Base-by-base conservation (phyloP, 37 sponge, comb jelly and placozoan species). In the Crambe crambe region DNA sequence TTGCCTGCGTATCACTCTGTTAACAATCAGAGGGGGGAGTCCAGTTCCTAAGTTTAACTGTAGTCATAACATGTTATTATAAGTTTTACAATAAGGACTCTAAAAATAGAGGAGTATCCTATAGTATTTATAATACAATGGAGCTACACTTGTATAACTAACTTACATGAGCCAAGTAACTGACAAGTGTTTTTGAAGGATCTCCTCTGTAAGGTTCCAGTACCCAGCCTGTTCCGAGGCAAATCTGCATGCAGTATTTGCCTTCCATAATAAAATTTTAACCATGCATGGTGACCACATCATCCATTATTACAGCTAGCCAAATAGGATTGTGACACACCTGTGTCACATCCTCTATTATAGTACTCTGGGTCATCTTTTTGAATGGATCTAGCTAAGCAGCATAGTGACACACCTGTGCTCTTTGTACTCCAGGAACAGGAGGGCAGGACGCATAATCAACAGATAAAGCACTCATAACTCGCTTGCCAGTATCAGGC, bases 161-260 rank as follows among this genome's bases (percentile, higher is more conserved):
- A 70, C 71, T 70, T 37, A 85, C 86, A 78, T 85, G 47, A 51
- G 67, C 86, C 22, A 85, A 0, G 47, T 78, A 85, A 31, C 54
- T 78, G 73, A 85, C 79, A 2, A 89, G 61, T 35, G 90, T 84
- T 42, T 47, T 79, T 37, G 70, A 74, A 15, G 42, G 62, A 47
- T 75, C 78, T 12, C 61, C 75, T 6, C 37, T 57, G 63, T 80
- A 89, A 21, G 85, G 85, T 37, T 89, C 85, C 42, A 89, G 62
- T 17, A 89, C 77, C 90, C 85, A 89, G 18, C 90, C 90, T 35
- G 80, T 59, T 0, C 90, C 90, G 26, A 79, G 81, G 31, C 71
- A 38, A 0, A 89, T 20, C 90, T 89, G 42, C 6, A 80, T 47
- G n/a, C n/a, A n/a, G n/a, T n/a, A n/a, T n/a, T n/a, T n/a, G n/a